Percentiles rank a stretch among this genome's conserved stretches.
Evolutionary conservation across 2,888 invertebrate genomes (phyloP).

Genomic region (Orthosia incerta): DNA sequence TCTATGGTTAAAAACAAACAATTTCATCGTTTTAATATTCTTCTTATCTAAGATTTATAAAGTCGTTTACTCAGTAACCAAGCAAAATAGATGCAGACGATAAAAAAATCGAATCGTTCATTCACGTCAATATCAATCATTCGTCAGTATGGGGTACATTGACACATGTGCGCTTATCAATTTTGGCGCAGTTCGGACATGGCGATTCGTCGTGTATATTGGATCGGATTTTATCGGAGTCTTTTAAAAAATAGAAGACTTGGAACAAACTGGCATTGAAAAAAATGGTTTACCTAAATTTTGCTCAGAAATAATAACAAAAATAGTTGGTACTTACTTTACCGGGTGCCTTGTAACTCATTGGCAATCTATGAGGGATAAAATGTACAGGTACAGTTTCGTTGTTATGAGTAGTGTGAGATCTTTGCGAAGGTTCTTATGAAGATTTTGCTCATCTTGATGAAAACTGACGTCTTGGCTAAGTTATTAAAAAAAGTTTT

Average conservation of each 20-base stretch:
- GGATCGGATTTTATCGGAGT: slow-evolving; percentile 60
- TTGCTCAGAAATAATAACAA: neutral
- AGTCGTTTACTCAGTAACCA: slow-evolving; percentile 2
- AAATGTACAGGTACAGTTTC: neutral
- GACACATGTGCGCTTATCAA: slow-evolving; percentile 57
- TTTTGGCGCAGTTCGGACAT: slow-evolving; percentile 55
- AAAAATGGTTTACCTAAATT: neutral
- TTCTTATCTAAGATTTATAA: slow-evolving; percentile 12
- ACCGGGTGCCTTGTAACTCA: no score
- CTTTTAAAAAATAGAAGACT: slow-evolving; percentile 32
- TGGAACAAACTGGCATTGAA: neutral
- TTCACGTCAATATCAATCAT: slow-evolving; percentile 46
- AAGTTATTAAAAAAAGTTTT: neutral
- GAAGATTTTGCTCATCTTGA: no score
- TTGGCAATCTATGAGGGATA: no score
- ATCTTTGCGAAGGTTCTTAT: no score
- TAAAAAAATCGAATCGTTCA: slow-evolving; percentile 41
- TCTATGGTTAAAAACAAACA: no score
- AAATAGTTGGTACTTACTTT: neutral
- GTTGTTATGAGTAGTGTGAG: neutral
- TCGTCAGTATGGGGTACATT: slow-evolving; percentile 42
- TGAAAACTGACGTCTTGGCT: neutral
- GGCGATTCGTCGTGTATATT: slow-evolving; percentile 66
- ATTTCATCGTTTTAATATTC: no score
- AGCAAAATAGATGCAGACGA: slow-evolving; percentile 10